Base-by-base conservation (phyloP, 2,797 vertebrate species). In the Paguma larvata region DNA sequence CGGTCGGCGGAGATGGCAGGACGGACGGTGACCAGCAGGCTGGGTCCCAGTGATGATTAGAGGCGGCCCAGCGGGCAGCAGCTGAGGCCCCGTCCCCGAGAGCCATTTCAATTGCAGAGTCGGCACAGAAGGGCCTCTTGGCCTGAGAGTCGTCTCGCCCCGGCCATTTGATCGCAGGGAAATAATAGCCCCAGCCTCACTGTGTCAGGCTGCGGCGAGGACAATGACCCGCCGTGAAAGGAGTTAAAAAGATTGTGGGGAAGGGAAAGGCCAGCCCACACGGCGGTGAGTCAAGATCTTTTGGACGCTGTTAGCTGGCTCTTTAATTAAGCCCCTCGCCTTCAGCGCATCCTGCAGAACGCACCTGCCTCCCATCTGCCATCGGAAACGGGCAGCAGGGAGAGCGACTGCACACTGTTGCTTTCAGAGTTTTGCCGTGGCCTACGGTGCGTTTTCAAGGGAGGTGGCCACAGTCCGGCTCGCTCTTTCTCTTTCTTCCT, bases 331-430 rank as follows among this genome's bases (percentile, higher is more conserved):
- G 96, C 82, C 63, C 41, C 73, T 48, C n/a, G 84, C 85, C 95
- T 46, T 79, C 59, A 3, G 89, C 63, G 59, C 91, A 5, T 79
- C 68, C 93, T 51, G 70, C 56, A 62, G 95, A 90, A n/a, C 0
- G 9, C 91, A 96, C 96, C 82, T 85, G 90, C 92, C 83, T 73
- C 84, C 96, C 95, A 88, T 95, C 96, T 97, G 97, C 96, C 63
- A 18, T 11, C 46, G 46, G 3, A 30, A n/a, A 30, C 1, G 9
- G 89, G 63, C 12, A 62, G 79, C 7, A 0, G 83, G 83, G 83
- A 82, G 30, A 34, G 56, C 34, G 73, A 48, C 88, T 91, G 79
- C 94, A 46, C 85, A 25, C 91, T 2, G 89, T 10, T 2, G 32
- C 79, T 30, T 62, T 23, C 93, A 38, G 86, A 73, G 59, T n/a